Evolutionary conservation across 2,113 vertebrate species (phyloP).

Genomic region (Numida meleagris): DNA sequence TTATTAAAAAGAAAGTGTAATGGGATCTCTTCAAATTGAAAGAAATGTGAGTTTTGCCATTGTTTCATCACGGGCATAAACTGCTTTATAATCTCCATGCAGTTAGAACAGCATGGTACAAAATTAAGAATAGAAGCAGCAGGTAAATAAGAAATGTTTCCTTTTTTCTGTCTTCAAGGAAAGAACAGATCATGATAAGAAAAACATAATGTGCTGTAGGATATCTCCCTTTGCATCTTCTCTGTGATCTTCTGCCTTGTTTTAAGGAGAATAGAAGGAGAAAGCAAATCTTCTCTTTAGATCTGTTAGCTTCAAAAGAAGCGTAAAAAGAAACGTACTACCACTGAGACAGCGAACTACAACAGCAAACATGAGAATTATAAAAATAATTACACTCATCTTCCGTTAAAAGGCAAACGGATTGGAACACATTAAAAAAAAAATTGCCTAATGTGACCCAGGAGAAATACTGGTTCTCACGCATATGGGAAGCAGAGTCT

Average conservation of each 20-base stretch:
- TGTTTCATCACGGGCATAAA: neutral
- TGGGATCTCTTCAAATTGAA: neutral
- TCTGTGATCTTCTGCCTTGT: slow-evolving; percentile 15
- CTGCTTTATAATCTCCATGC: neutral
- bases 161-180: neutral
- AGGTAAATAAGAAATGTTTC: slow-evolving; percentile 3
- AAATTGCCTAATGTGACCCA: neutral
- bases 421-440: neutral
- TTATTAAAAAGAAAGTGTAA: neutral
- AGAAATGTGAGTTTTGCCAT: neutral
- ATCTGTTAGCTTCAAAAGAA: slow-evolving; percentile 30
- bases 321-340: neutral
- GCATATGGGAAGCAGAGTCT: neutral
- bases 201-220: neutral
- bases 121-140: neutral
- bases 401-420: slow-evolving; percentile 8
- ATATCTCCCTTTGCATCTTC: neutral
- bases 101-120: neutral
- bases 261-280: neutral
- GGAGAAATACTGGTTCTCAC: neutral
- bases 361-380: slow-evolving; percentile 9
- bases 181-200: neutral
- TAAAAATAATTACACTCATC: neutral
- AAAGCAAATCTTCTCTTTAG: slow-evolving; percentile 8
- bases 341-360: neutral